phyloP scores from a whole-genome alignment of 2,888 invertebrate species.

The Drosophila anomelani region DNA sequence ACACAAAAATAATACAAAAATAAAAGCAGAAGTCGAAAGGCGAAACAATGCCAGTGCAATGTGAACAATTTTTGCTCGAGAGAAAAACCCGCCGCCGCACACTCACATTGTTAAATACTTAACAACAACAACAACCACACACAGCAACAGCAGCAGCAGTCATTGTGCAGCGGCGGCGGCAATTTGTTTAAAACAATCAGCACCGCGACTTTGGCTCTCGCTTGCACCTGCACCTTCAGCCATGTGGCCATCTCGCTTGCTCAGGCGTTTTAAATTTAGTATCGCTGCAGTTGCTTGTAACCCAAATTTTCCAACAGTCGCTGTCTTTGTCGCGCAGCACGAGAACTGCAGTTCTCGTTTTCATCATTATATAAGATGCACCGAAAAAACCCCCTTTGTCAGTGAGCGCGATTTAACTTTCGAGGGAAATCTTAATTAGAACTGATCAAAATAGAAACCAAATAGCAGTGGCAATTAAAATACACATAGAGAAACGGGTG shows the following conservation, averaged over 20 bases:
- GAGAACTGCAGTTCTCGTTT: slow-evolving; percentile 2
- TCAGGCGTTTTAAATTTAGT: slow-evolving; percentile 47
- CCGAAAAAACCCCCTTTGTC: slow-evolving; percentile 7
- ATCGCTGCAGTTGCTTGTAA: slow-evolving; percentile 50
- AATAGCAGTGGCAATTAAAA: slow-evolving; percentile 61
- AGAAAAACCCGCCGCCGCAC: slow-evolving; percentile 11
- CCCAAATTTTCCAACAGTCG: slow-evolving; percentile 36
- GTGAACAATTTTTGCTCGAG: slow-evolving; percentile 45
- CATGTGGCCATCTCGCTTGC: background rate
- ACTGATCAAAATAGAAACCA: slow-evolving; percentile 29
- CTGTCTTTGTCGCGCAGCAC: background rate
- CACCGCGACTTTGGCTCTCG: slow-evolving; percentile 16
- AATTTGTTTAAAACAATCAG: slow-evolving; percentile 56
- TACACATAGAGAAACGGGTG: slow-evolving; percentile 27
- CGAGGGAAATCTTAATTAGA: slow-evolving; percentile 46
- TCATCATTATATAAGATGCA: slow-evolving; percentile 48
- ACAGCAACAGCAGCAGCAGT: background rate
- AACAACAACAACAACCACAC: background rate
- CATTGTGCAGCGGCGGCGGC: slow-evolving; percentile 29
- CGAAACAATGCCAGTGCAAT: slow-evolving; percentile 60
- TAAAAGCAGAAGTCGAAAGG: slow-evolving; percentile 1
- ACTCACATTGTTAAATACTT: slow-evolving; percentile 27
- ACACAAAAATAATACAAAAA: background rate
- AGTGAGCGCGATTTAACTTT: slow-evolving; percentile 10
- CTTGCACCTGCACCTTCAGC: background rate